Conservation (phyloP, 23 tunicate genomes). For the Diplosoma virens region DNA sequence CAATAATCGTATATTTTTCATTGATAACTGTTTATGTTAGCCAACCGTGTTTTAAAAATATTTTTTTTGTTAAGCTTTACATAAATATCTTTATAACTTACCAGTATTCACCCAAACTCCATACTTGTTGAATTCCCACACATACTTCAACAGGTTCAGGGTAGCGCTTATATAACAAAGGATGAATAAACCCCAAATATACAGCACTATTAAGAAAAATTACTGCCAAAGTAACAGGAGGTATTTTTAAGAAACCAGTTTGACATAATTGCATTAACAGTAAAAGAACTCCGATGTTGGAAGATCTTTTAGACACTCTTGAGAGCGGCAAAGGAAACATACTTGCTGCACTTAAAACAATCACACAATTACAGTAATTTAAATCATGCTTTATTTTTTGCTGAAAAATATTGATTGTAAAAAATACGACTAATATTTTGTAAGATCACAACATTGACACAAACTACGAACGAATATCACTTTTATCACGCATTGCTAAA, state of each 20-base stretch:
- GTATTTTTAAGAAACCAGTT: constrained; percentile 52
- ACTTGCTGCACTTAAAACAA: neutral
- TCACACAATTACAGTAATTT: neutral
- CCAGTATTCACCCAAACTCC: constrained; percentile 56
- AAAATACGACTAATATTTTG: no score
- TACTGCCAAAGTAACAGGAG: constrained; percentile 62
- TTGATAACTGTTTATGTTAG: no score
- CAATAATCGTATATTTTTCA: no score
- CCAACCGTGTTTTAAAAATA: no score
- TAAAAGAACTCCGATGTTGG: constrained; percentile 49
- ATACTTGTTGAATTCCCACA: constrained; percentile 54
- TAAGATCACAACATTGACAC: no score
- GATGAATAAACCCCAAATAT: constrained; percentile 35
- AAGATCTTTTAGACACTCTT: neutral
- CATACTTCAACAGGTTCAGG: constrained; percentile 44
- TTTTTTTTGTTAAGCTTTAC: no score
- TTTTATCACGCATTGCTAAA: no score
- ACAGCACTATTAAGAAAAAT: constrained; percentile 53
- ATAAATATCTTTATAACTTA: no score
- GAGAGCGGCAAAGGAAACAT: constrained; percentile 30
- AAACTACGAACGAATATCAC: no score
- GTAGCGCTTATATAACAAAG: constrained; percentile 15
- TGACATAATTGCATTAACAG: constrained; percentile 47
- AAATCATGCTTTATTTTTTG: neutral
- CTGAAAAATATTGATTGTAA: neutral